These are phyloP conservation scores for Drosophila leontia DNA, from an alignment of 1,140 invertebrate genomes.

Conservation along the genomic window DNA sequence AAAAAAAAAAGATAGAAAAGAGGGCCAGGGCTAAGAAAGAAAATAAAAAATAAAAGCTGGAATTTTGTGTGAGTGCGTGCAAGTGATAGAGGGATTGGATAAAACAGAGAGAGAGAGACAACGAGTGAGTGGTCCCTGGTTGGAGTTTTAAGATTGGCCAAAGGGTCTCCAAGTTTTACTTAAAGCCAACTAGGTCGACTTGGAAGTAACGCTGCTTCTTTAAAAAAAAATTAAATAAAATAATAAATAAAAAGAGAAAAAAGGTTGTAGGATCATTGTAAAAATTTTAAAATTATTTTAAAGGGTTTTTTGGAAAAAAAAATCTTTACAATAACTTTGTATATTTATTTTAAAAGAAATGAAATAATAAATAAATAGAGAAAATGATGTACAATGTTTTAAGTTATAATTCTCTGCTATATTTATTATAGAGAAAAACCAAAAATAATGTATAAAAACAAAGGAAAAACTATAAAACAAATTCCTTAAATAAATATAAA, in stretches of 20 bases:
- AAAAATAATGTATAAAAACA: too few relatives aligned
- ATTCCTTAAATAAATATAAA: not conserved
- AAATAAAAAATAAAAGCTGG: conserved; percentile 24
- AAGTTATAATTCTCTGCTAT: not conserved
- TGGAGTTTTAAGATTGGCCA: conserved; percentile 10
- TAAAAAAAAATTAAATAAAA: not conserved
- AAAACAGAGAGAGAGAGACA: conserved; percentile 2
- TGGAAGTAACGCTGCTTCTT: not conserved
- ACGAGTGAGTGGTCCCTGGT: conserved; percentile 7
- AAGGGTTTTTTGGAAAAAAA: too few relatives aligned
- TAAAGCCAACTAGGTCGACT: conserved; percentile 10
- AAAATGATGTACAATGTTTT: not conserved
- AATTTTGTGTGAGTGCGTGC: conserved; percentile 63
- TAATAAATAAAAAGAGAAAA: not conserved
- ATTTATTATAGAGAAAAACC: too few relatives aligned
- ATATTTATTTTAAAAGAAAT: not conserved
- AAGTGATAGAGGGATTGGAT: conserved; percentile 64
- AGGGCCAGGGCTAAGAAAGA: not conserved
- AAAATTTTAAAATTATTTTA: too few relatives aligned
- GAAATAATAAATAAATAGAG: not conserved
- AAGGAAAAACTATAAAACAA: not conserved
- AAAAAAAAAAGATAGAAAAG: not conserved
- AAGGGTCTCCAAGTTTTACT: not conserved
- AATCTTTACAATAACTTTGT: too few relatives aligned
- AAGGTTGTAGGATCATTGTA: too few relatives aligned